phyloP scores from a whole-genome alignment of 1,140 invertebrate species.

The Heliothis subflexa region DNA sequence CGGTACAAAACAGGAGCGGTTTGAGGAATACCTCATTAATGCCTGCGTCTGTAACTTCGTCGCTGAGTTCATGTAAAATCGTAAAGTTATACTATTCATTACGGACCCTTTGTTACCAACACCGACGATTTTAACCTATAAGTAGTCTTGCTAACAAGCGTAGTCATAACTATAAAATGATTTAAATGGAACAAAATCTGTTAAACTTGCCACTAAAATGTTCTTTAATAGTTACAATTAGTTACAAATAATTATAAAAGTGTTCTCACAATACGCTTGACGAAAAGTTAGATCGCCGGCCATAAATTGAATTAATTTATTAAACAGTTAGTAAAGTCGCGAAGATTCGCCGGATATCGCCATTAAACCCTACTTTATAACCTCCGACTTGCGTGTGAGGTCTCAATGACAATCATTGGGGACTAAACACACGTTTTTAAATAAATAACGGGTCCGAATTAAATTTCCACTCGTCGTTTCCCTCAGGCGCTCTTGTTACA shows the following conservation, averaged over 20 bases:
- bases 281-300: conserved; percentile 14
- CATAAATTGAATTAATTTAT: conserved; percentile 54
- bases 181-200: no score
- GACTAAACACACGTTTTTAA: conserved; percentile 57
- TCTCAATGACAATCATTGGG: conserved; percentile 57
- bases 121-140: no score
- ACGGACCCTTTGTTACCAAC: no score
- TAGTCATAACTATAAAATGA: no score
- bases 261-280: conserved; percentile 13
- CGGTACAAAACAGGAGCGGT: no score
- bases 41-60: no score
- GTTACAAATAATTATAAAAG: neutral
- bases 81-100: no score
- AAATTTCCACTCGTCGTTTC: conserved; percentile 52
- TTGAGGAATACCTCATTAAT: no score
- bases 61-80: no score
- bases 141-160: no score
- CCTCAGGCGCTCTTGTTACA: conserved; percentile 50
- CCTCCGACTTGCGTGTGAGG: conserved; percentile 44
- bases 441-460: conserved; percentile 58
- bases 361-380: conserved; percentile 54
- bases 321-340: conserved; percentile 35
- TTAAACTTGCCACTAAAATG: no score
- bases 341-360: conserved; percentile 51
- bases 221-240: neutral